Evolutionary conservation across 2,888 invertebrate genomes (phyloP).

Genomic region (Cephus runcator): DNA sequence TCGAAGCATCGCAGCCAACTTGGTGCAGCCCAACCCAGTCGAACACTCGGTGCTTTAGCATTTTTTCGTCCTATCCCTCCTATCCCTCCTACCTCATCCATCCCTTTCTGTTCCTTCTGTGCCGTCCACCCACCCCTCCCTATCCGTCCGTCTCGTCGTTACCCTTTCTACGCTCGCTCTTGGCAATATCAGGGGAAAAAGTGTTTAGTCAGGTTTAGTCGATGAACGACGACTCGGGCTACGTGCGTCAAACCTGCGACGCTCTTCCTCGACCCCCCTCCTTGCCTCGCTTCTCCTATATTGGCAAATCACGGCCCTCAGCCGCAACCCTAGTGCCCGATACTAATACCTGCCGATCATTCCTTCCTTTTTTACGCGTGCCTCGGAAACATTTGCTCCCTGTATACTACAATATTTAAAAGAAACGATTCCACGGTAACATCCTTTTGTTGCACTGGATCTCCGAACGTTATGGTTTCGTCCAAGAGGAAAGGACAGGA

Average conservation of each 20-base stretch:
- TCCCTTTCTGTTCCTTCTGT: neutral
- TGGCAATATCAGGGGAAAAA: neutral
- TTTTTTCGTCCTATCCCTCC: too few species aligned
- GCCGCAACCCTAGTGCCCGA: neutral
- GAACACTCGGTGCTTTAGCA: too few species aligned
- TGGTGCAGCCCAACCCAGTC: too few species aligned
- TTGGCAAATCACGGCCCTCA: neutral
- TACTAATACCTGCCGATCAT: conserved; percentile 12
- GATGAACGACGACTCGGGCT: neutral
- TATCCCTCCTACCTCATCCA: too few species aligned
- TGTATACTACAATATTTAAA: too few species aligned
- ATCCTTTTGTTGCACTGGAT: too few species aligned
- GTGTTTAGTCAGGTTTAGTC: neutral
- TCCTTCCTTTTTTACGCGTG: conserved; percentile 35
- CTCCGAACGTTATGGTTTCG: too few species aligned
- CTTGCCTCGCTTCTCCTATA: neutral
- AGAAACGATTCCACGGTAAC: too few species aligned
- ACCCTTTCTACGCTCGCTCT: neutral
- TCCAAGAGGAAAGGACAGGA: too few species aligned
- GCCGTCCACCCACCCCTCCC: neutral
- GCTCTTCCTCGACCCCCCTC: too few species aligned
- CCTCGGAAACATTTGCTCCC: conserved; percentile 33
- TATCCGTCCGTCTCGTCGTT: neutral
- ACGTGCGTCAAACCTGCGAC: neutral
- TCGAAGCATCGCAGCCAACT: too few species aligned